These are phyloP conservation scores for Eriocheir sinensis DNA, from an alignment of 1,140 invertebrate genomes.

Conservation along the genomic window DNA sequence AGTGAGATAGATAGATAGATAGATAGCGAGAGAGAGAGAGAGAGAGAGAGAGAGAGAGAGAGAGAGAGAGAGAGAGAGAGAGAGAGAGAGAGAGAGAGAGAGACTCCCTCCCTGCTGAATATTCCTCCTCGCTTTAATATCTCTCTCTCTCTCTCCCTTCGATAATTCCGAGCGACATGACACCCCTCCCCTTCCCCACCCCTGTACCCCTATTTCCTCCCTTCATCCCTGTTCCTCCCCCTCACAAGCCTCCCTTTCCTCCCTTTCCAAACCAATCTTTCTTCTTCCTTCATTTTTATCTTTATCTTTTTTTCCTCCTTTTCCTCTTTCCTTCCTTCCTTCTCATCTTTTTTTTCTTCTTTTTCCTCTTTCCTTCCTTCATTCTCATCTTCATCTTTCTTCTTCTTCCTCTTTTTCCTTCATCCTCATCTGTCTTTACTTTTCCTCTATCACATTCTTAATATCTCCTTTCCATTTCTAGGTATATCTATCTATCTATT, in stretches of 20 bases:
- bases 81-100: not conserved
- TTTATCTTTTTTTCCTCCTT: too few species aligned
- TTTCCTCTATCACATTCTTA: not conserved
- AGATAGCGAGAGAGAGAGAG: not conserved
- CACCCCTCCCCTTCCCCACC: not conserved
- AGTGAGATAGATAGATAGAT: not conserved
- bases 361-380: slow-evolving; percentile 24
- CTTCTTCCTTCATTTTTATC: too few species aligned
- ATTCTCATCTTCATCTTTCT: not conserved
- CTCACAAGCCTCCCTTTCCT: too few species aligned
- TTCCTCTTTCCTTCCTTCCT: not conserved
- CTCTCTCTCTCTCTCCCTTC: slow-evolving; percentile 21
- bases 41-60: not conserved
- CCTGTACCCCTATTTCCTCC: too few species aligned
- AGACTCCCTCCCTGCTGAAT: not conserved
- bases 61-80: not conserved
- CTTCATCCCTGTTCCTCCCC: too few species aligned
- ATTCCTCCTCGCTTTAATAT: not conserved
- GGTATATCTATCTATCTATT: not conserved
- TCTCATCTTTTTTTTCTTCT: not conserved
- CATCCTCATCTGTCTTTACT: not conserved
- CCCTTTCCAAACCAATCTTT: too few species aligned
- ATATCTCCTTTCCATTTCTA: not conserved
- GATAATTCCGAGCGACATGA: not conserved
- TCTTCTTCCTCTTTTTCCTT: too few species aligned